Conservation (phyloP, 2,113 vertebrate genomes). For the Thryonomys swinderianus region DNA sequence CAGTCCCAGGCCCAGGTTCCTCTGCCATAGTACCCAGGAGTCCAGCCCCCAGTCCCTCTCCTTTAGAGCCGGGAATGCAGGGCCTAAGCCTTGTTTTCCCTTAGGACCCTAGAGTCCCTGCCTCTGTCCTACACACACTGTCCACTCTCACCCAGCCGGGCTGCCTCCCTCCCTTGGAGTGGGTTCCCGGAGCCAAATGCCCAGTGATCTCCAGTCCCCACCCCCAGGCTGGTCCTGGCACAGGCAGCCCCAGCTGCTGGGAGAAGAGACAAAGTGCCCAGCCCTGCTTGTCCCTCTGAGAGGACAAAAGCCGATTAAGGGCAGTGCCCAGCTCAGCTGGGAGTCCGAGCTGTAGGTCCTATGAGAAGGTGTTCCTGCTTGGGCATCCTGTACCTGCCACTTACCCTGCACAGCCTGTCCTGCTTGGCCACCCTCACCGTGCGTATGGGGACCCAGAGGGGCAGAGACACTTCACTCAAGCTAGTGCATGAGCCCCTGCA, state of each 20-base stretch:
- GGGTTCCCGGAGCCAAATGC: constrained; percentile 30
- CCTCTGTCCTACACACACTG: neutral
- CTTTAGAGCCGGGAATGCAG: neutral
- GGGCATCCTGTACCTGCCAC: neutral
- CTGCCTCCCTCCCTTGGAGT: constrained; percentile 2
- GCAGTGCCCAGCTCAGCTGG: constrained; percentile 38
- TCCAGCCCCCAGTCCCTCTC: neutral
- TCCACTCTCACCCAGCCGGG: constrained; percentile 50
- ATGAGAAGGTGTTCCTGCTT: neutral
- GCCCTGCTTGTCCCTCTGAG: constrained; percentile 13
- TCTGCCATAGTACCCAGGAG: neutral
- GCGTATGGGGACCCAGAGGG: neutral
- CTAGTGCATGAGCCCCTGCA: neutral
- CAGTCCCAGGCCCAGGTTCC: neutral
- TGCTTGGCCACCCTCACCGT: neutral
- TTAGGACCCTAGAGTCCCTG: neutral
- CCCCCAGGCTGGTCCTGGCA: constrained; percentile 45
- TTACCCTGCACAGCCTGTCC: neutral
- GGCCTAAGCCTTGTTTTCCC: neutral
- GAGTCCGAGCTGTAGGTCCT: neutral
- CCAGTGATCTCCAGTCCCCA: neutral
- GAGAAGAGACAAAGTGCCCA: neutral
- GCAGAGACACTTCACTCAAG: neutral
- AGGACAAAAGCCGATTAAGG: constrained; percentile 68
- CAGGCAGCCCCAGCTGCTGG: constrained; percentile 65